Conservation (phyloP, 2,113 vertebrate genomes). For the Machaerirhynchus nigripectus region DNA sequence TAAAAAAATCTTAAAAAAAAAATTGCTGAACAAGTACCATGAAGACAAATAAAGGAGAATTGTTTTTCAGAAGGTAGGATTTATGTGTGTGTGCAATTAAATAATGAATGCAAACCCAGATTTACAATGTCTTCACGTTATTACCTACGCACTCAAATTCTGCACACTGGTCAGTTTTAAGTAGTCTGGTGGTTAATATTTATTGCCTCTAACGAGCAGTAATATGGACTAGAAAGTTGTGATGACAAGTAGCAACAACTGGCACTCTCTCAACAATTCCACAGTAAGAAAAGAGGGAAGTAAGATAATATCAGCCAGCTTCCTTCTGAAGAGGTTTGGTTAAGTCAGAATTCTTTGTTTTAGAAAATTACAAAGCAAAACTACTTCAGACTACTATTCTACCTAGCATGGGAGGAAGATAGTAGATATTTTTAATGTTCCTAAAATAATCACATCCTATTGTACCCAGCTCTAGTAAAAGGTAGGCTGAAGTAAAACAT, state of each 20-base stretch:
- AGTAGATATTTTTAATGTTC: slow-evolving; percentile 38
- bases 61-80: background rate
- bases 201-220: slow-evolving; percentile 46
- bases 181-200: slow-evolving; percentile 8
- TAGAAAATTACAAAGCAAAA: slow-evolving; percentile 61
- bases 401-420: slow-evolving; percentile 48
- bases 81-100: background rate
- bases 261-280: slow-evolving; percentile 74
- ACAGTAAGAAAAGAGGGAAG: slow-evolving; percentile 75
- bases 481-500: background rate
- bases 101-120: background rate
- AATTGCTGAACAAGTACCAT: background rate
- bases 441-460: slow-evolving; percentile 47
- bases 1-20: background rate
- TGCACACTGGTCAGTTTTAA: background rate
- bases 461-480: background rate
- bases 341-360: slow-evolving; percentile 69
- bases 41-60: background rate
- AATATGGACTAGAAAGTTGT: slow-evolving; percentile 44
- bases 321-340: slow-evolving; percentile 69
- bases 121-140: background rate
- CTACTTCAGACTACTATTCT: slow-evolving; percentile 1
- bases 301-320: slow-evolving; percentile 70
- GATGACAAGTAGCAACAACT: slow-evolving; percentile 62
- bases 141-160: background rate